A percentile compares a stretch with the other conserved stretches of the same genome.
Conservation (phyloP, 2,888 invertebrate species). For the Eupithecia subfuscata region DNA sequence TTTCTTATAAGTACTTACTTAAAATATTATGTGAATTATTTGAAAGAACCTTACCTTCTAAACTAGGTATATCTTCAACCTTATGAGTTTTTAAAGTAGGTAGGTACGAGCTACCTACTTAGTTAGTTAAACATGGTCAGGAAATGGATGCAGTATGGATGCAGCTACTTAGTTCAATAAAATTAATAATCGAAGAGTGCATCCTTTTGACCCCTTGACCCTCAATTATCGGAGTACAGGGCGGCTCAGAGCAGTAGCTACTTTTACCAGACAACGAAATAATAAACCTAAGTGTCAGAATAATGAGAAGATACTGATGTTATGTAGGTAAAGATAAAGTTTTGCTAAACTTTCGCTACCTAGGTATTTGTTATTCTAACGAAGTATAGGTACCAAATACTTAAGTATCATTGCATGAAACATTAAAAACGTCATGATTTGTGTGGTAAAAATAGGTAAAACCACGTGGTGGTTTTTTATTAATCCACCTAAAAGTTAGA, state of each 20-base stretch:
- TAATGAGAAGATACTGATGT: too few relatives aligned
- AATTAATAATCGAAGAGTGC: conserved; percentile 26
- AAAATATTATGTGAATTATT: too few relatives aligned
- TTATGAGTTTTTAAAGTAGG: too few relatives aligned
- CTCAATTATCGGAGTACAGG: conserved; percentile 16
- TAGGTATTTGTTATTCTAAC: too few relatives aligned
- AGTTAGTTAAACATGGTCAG: neutral
- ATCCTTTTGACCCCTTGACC: conserved; percentile 19
- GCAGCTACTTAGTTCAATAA: conserved; percentile 10
- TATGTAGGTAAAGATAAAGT: too few relatives aligned
- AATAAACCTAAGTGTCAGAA: too few relatives aligned
- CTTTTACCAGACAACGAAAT: neutral
- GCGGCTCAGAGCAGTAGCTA: neutral
- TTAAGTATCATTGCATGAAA: neutral
- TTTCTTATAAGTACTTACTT: too few relatives aligned
- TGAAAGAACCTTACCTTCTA: too few relatives aligned
- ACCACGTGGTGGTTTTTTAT: neutral
- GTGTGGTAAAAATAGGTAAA: neutral
- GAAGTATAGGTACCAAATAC: too few relatives aligned
- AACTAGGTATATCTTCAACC: neutral
- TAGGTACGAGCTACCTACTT: too few relatives aligned
- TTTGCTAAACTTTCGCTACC: too few relatives aligned
- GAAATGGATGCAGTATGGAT: neutral
- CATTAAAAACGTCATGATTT: neutral
- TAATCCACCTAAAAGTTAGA: neutral